A percentile compares a stretch with the other conserved stretches of the same genome.
These are phyloP conservation scores for Axea sp. DNA, from an alignment of 2,888 invertebrate species.

Conservation along the genomic window DNA sequence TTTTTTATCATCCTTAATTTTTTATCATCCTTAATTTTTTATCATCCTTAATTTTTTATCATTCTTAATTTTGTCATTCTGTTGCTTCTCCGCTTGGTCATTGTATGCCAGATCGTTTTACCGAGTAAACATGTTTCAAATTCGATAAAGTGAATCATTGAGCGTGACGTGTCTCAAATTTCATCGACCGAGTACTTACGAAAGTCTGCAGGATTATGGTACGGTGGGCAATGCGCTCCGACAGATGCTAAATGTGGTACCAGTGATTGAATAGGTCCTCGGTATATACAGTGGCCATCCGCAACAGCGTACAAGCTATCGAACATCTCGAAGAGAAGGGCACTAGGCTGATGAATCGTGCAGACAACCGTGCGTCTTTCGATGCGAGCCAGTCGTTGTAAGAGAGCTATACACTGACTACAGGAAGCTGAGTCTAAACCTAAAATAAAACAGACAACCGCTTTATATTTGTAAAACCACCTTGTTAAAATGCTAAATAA, in stretches of 20 bases:
- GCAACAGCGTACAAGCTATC: conserved; percentile 93
- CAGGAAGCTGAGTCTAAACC: conserved; percentile 95
- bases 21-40: too few species aligned
- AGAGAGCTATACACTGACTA: conserved; percentile 88
- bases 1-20: too few species aligned
- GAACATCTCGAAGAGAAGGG: conserved; percentile 94
- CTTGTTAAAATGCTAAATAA: too few species aligned
- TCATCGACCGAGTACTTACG: conserved; percentile 87
- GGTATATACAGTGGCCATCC: conserved; percentile 90
- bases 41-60: too few species aligned
- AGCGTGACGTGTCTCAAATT: too few species aligned
- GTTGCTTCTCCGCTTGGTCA: too few species aligned
- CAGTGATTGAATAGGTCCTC: conserved; percentile 86
- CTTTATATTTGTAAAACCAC: too few species aligned
- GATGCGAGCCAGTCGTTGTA: conserved; percentile 87
- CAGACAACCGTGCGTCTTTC: conserved; percentile 94
- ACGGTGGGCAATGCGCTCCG: conserved; percentile 91
- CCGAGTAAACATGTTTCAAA: too few species aligned
- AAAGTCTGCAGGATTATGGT: conserved; percentile 98
- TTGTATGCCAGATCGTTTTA: too few species aligned
- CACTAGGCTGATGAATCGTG: conserved; percentile 97
- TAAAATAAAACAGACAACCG: too few species aligned
- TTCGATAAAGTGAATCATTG: too few species aligned
- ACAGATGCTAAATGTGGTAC: conserved; percentile 89
- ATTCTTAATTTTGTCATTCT: too few species aligned